phyloP scores from a whole-genome alignment of 2,888 invertebrate genomes.

The Biston betularia region DNA sequence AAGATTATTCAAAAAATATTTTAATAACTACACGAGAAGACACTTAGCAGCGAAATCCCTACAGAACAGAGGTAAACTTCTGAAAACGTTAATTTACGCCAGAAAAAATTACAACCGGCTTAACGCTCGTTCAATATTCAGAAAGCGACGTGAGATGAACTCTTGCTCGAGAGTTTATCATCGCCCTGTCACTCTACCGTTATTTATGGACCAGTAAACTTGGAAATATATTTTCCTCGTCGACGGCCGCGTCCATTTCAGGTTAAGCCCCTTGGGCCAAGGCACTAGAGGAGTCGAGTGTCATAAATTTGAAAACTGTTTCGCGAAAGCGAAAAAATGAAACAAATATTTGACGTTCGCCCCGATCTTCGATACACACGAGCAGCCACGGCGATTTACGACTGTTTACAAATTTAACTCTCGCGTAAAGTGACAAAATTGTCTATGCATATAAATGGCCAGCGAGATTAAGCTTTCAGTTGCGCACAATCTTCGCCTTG shows the following conservation, averaged over 20 bases:
- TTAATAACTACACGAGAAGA: neutral
- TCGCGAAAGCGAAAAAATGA: slow-evolving; percentile 78
- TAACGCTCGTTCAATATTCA: slow-evolving; percentile 76
- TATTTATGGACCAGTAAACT: slow-evolving; percentile 86
- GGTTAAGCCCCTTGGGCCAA: slow-evolving; percentile 83
- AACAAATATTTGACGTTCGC: slow-evolving; percentile 77
- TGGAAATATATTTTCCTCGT: slow-evolving; percentile 84
- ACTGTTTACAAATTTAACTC: slow-evolving; percentile 59
- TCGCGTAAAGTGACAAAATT: slow-evolving; percentile 49
- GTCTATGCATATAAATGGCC: slow-evolving; percentile 39
- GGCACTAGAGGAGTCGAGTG: slow-evolving; percentile 83
- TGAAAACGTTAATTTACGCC: slow-evolving; percentile 46
- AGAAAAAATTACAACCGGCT: slow-evolving; percentile 62
- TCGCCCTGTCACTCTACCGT: slow-evolving; percentile 83
- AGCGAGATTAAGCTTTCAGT: slow-evolving; percentile 24
- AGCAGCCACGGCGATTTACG: slow-evolving; percentile 53
- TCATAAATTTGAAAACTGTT: slow-evolving; percentile 85
- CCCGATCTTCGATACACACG: slow-evolving; percentile 65
- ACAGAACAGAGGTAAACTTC: slow-evolving; percentile 12
- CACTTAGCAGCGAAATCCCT: neutral
- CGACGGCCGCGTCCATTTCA: slow-evolving; percentile 82
- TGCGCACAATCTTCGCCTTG: slow-evolving; percentile 14
- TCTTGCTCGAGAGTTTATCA: slow-evolving; percentile 81
- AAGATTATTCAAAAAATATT: no score
- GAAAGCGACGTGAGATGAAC: slow-evolving; percentile 80